Evolutionary conservation across 2,888 invertebrate species (phyloP).

Genomic region (Pollenia angustigena): DNA sequence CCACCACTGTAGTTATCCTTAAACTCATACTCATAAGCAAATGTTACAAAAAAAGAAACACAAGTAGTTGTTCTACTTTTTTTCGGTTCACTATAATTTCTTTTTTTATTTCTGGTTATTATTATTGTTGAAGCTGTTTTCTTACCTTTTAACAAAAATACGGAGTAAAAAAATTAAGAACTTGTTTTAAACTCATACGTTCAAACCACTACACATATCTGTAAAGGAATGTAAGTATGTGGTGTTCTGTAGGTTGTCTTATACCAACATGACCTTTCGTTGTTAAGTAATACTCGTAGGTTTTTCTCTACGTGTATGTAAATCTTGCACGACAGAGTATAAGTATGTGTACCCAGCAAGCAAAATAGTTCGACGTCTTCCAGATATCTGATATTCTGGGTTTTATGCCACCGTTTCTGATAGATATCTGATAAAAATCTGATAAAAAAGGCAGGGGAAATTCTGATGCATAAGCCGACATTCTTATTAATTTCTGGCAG

Average conservation of each 20-base stretch:
- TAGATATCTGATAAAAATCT: too few species aligned
- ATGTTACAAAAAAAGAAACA: not conserved
- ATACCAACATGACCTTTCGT: slow-evolving; percentile 45
- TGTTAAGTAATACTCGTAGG: slow-evolving; percentile 16
- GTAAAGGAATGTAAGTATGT: not conserved
- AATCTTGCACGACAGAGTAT: not conserved
- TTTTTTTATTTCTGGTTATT: not conserved
- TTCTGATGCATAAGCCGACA: too few species aligned
- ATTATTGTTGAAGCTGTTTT: not conserved
- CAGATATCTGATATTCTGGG: not conserved
- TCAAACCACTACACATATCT: not conserved
- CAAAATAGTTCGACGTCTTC: too few species aligned
- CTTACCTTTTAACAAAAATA: slow-evolving; percentile 17
- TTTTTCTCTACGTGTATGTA: not conserved
- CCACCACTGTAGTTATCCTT: too few species aligned
- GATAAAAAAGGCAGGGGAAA: too few species aligned
- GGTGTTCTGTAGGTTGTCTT: not conserved
- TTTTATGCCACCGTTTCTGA: not conserved
- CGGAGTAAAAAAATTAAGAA: not conserved
- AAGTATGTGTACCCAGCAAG: not conserved
- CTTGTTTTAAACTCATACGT: not conserved
- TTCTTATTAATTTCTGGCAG: too few species aligned
- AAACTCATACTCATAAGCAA: too few species aligned
- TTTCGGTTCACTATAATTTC: not conserved
- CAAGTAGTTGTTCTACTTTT: not conserved